Conservation (phyloP, 30 jellyfish, hydroid and myxozoan species). For the Hydractinia echinata region DNA sequence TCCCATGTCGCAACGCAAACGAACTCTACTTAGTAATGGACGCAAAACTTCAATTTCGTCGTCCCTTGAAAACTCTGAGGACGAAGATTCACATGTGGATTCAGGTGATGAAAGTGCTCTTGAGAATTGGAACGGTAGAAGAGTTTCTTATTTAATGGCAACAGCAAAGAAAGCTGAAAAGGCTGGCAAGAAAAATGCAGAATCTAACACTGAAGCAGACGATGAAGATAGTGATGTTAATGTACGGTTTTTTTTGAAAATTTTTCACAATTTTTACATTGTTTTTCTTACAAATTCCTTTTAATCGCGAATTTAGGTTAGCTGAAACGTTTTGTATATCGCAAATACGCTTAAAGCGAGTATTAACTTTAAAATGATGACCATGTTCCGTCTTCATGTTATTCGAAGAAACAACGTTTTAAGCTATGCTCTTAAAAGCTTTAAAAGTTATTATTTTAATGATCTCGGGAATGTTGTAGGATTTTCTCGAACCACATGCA, state of each 20-base stretch:
- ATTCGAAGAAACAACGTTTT: too few relatives aligned
- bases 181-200: slow-evolving; percentile 14
- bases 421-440: too few relatives aligned
- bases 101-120: slow-evolving; percentile 28
- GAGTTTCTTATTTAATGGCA: slow-evolving; percentile 82
- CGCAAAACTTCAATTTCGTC: slow-evolving; percentile 39
- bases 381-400: too few relatives aligned
- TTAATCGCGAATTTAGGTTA: too few relatives aligned
- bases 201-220: slow-evolving; percentile 56
- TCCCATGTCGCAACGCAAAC: background rate
- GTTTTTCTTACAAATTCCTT: too few relatives aligned
- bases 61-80: slow-evolving; percentile 42
- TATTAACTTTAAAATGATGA: too few relatives aligned
- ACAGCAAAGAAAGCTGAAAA: slow-evolving; percentile 45
- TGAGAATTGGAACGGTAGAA: slow-evolving; percentile 62
- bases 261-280: too few relatives aligned
- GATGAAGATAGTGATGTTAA: slow-evolving; percentile 92
- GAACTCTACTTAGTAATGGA: background rate
- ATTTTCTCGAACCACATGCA: too few relatives aligned
- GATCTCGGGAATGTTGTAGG: too few relatives aligned
- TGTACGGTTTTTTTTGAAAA: background rate
- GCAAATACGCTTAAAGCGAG: too few relatives aligned
- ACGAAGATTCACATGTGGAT: slow-evolving; percentile 36
- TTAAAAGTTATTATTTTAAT: too few relatives aligned
- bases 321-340: too few relatives aligned